These are phyloP conservation scores for Rousettus madagascariensis DNA, from an alignment of 2,797 vertebrate genomes.

Conservation along the genomic window DNA sequence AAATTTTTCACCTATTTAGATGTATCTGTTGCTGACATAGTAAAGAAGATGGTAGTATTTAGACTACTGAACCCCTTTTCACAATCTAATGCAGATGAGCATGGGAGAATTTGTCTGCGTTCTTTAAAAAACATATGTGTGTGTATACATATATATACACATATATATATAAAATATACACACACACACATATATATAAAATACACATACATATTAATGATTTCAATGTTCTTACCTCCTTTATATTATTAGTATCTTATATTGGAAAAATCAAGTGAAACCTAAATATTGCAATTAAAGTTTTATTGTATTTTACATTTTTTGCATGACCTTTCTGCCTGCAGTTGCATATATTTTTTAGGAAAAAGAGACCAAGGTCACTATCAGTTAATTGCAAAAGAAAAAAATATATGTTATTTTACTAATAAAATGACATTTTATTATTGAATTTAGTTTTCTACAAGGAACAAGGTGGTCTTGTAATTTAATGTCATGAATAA, in stretches of 20 bases:
- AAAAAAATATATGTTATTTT: not conserved
- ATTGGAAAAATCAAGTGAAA: not conserved
- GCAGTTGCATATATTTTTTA: not conserved
- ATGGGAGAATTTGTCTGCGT: not conserved
- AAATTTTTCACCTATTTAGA: not conserved
- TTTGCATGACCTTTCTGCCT: not conserved
- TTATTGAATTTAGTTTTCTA: not conserved
- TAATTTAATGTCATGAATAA: not conserved
- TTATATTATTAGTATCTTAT: not conserved
- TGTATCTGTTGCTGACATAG: not conserved
- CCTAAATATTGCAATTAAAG: not conserved
- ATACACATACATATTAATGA: too few species aligned
- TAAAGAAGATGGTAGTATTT: not conserved
- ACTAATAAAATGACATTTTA: not conserved
- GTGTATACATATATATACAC: too few species aligned
- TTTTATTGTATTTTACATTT: not conserved
- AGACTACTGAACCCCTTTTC: not conserved
- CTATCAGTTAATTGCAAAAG: not conserved
- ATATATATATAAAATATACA: too few species aligned
- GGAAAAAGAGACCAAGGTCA: not conserved
- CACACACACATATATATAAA: too few species aligned
- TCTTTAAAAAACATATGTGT: not conserved
- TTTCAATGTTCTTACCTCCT: not conserved
- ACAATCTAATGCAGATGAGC: not conserved
- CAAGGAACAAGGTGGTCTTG: not conserved